Evolutionary conservation across 2,113 vertebrate species (phyloP).

Genomic region (Brienomyrus brachyistius): DNA sequence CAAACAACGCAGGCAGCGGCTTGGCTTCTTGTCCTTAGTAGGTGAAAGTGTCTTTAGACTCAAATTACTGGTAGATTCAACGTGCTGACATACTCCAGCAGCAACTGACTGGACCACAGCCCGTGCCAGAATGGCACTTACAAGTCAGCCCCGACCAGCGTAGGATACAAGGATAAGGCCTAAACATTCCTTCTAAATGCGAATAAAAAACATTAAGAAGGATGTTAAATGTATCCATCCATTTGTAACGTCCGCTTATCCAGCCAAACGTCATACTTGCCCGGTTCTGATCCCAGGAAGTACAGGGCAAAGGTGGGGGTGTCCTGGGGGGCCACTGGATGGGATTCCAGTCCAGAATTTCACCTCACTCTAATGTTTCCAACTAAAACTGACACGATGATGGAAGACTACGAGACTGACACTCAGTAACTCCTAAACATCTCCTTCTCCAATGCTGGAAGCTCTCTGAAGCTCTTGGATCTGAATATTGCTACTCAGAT

Average conservation of each 20-base stretch:
- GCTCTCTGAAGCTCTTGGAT: background rate
- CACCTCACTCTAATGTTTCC: background rate
- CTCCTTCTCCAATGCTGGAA: background rate
- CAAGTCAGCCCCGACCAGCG: background rate
- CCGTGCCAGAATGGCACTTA: background rate
- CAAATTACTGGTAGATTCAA: background rate
- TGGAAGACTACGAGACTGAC: background rate
- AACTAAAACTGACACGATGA: background rate
- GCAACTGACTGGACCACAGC: background rate
- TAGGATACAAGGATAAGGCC: background rate
- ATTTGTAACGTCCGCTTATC: background rate
- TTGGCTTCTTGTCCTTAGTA: background rate
- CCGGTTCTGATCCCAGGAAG: background rate
- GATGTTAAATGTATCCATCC: background rate
- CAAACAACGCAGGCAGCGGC: background rate
- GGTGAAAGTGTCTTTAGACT: conserved; percentile 7
- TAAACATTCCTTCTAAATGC: background rate
- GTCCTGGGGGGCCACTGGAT: background rate
- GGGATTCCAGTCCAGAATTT: background rate
- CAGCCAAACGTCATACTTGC: background rate
- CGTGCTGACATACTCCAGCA: background rate
- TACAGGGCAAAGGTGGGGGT: background rate
- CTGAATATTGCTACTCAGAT: background rate
- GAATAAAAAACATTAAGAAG: background rate
- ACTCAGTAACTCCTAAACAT: background rate